phyloP scores from a whole-genome alignment of 1,140 invertebrate genomes.

The Papilio helenus region DNA sequence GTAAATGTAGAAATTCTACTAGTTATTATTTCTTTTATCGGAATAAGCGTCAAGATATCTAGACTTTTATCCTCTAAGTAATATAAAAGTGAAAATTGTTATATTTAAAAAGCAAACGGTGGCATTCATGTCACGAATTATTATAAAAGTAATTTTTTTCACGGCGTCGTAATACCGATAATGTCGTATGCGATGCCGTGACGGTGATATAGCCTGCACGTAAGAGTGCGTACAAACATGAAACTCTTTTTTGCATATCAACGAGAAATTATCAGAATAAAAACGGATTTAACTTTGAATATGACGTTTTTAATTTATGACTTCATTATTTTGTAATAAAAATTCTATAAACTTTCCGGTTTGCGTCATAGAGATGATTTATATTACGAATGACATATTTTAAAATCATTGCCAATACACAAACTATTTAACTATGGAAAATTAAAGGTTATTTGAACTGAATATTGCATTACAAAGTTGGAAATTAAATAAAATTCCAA shows the following conservation, averaged over 20 bases:
- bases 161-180: constrained; percentile 34
- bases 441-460: too few species aligned
- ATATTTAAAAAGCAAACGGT: constrained; percentile 27
- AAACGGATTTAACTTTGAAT: constrained; percentile 6
- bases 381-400: too few species aligned
- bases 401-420: too few species aligned
- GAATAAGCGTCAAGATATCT: neutral
- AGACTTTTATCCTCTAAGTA: neutral
- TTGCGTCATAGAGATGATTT: neutral
- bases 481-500: too few species aligned
- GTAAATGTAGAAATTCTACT: neutral
- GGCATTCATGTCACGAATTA: constrained; percentile 35
- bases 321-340: neutral
- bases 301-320: constrained; percentile 17
- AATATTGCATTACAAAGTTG: too few species aligned
- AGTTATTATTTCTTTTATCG: neutral
- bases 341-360: neutral
- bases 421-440: too few species aligned
- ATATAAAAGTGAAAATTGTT: neutral
- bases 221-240: constrained; percentile 40
- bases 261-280: constrained; percentile 21
- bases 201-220: constrained; percentile 28
- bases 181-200: constrained; percentile 35
- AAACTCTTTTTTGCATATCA: constrained; percentile 38
- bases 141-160: constrained; percentile 36